Base-by-base conservation (phyloP, 2,113 vertebrate genomes). In the Pithys albifrons region DNA sequence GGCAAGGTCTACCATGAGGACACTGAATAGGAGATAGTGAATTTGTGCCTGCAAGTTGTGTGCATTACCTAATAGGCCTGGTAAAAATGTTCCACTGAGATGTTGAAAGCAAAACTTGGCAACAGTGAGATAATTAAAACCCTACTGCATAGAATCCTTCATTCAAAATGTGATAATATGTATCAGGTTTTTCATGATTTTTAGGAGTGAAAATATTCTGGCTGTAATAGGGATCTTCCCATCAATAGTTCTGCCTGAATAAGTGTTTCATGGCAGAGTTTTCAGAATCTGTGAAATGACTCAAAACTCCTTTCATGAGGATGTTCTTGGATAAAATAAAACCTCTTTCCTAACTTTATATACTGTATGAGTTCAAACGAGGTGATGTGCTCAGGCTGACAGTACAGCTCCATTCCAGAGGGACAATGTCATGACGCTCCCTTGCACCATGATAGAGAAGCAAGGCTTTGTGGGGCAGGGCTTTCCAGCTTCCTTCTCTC, bases 71-170 rank as follows among this genome's bases (percentile, higher is more conserved):
- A 94, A 94, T 45, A 85, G 83, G 88, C 39, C 74, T 85, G 80
- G 62, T 94, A 73, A 93, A 96, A 95, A 81, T 43, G 45, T 91
- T 94, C 84, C 74, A 48, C 66, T 88, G 71, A 46, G 74, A 78
- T 45, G 65, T 69, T 93, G 74, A 89, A 95, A 93, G 67, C 28
- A 92, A 91, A 94, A 80, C 80, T 92, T 96, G 89, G 81, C 95
- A 95, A 89, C 59, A 64, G 27, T n/a, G 31, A 85, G 84, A 74
- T 91, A 58, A 92, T 95, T 95, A 96, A 94, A 96, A 72, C 54
- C 23, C 45, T 79, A 25, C 70, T 85, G 73, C 93, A 92, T 27
- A 84, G 79, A 96, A 84, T 52, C n/a, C 16, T 65, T 94, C 73
- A 82, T 95, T 81, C 65, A 91, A 89, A 93, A 81, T 65, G 25